phyloP scores from a whole-genome alignment of 2,888 invertebrate genomes.

The Ectemnius continuus region DNA sequence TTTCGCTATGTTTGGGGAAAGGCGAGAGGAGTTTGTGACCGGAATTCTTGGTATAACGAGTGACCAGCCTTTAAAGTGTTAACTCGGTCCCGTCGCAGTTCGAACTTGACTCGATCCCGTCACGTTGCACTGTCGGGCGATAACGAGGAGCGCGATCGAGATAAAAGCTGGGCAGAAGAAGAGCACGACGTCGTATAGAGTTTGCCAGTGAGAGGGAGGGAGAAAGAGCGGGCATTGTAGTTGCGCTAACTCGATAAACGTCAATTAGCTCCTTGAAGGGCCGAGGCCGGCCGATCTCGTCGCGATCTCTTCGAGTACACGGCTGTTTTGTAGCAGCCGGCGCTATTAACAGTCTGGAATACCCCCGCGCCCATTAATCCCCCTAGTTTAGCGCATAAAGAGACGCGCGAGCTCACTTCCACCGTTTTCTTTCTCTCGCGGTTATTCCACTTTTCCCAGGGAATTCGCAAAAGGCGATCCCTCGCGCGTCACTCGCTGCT shows the following conservation, averaged over 20 bases:
- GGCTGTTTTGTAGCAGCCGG: not conserved
- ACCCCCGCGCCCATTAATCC: not conserved
- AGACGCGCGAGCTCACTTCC: not conserved
- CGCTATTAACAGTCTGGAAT: not conserved
- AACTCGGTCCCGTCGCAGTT: too few relatives aligned
- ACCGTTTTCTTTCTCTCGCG: too few relatives aligned
- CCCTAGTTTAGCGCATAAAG: not conserved
- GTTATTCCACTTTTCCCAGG: too few relatives aligned
- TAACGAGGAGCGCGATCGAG: too few relatives aligned
- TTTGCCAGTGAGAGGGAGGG: too few relatives aligned
- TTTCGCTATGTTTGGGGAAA: not conserved
- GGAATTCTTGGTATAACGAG: too few relatives aligned
- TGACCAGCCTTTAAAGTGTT: too few relatives aligned
- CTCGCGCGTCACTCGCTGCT: not conserved
- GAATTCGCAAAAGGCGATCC: not conserved
- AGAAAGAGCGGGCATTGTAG: not conserved
- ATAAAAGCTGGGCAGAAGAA: too few relatives aligned
- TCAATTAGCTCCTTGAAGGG: slow-evolving; percentile 2
- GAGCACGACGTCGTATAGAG: too few relatives aligned
- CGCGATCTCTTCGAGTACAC: not conserved
- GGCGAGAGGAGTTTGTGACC: too few relatives aligned
- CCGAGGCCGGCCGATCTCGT: not conserved
- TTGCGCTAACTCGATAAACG: slow-evolving; percentile 6
- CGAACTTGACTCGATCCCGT: too few relatives aligned
- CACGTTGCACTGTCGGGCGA: too few relatives aligned